Evolutionary conservation across 2,113 vertebrate species (phyloP), one percentile per base, ranked within the genome.

Genomic region (Phalacrocorax aristotelis): DNA sequence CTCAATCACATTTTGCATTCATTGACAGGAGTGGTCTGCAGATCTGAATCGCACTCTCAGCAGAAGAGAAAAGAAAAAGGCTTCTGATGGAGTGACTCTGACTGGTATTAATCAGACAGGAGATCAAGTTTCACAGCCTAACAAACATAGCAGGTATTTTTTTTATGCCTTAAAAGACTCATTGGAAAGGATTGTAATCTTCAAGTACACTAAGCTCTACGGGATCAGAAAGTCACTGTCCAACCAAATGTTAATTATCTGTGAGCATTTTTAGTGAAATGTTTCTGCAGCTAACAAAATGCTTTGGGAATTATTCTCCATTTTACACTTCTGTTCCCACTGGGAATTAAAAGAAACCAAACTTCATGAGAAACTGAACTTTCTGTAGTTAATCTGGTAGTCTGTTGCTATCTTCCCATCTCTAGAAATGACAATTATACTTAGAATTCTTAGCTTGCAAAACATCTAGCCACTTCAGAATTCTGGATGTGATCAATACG

Each of bases 11-110:
- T 48, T 91, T 76, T 96, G 49, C 36, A 9, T 69, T 66, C 4
- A 1, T 92, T 92, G 60, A 15, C 64, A 99, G 99, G 99, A 99
- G 70, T 99, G 99, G 99, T 99, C 99, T 57, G 96, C 99, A 93
- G 99, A 99, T 78, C 97, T 99, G 94, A 99, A 99, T 68, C 98
- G 99, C 30, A 99, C 99, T 8, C 99, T 99, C 54, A 99, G 98
- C 77, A 98, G 99, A 68, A 98, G 99, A 94, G 99, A 99, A 79
- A 99, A 99, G 95, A 99, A 99, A 98, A 99, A 99, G 69, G 98
- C 98, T 12, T 89, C 98, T 2, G 99, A 99, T 8, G 99, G 99
- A 9, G 98, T 99, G 80, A 99, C 98, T 23, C 98, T 99, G 94
- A 99, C 98, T 0, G 99, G 99, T 70, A 99, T 99, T 97, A 99